Evolutionary conservation across 1,140 invertebrate genomes (phyloP).

Genomic region (Brachionus calyciflorus): DNA sequence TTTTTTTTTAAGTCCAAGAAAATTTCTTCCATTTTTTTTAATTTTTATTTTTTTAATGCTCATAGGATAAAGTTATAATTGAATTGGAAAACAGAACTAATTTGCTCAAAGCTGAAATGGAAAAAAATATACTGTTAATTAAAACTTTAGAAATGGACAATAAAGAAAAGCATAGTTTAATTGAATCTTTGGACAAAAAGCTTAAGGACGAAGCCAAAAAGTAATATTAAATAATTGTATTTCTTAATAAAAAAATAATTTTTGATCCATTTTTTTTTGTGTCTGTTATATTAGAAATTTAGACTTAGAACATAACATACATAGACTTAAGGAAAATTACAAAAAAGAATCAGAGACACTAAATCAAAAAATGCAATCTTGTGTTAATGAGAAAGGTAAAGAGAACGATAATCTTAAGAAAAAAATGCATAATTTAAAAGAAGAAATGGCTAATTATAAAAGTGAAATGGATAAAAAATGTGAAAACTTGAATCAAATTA

Average conservation of each 20-base stretch:
- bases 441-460: neutral
- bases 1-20: neutral
- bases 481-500: neutral
- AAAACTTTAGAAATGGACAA: constrained; percentile 25
- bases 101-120: constrained; percentile 56
- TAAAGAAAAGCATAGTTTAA: constrained; percentile 5
- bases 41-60: neutral
- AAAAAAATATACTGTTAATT: constrained; percentile 50
- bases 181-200: constrained; percentile 28
- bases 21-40: neutral
- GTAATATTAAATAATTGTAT: no score
- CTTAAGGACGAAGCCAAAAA: neutral
- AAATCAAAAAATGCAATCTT: constrained; percentile 16
- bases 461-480: constrained; percentile 17
- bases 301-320: neutral
- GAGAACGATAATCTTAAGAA: neutral
- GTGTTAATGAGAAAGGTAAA: neutral
- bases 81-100: constrained; percentile 57
- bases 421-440: constrained; percentile 2
- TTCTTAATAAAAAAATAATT: neutral
- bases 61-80: constrained; percentile 54
- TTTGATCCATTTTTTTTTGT: neutral
- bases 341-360: neutral
- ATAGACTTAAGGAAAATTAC: neutral
- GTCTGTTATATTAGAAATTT: neutral